Base-by-base conservation (phyloP, 2,797 vertebrate species). In the Rhyacichthys aspro region DNA sequence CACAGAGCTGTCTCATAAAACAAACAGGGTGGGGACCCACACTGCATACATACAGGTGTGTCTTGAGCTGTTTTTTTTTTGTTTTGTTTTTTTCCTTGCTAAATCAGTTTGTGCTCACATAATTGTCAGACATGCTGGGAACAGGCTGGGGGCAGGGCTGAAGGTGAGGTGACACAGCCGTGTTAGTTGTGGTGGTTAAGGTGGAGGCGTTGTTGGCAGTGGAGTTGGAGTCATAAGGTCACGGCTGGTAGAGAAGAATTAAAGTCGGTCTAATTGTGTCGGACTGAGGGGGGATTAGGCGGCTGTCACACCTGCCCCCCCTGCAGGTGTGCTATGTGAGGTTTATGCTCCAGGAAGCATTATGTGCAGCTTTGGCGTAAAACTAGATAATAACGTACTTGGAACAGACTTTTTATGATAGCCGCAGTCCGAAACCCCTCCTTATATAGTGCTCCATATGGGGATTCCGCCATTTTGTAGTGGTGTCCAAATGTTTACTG, bases 41-140 rank as follows among this genome's bases (percentile, higher is more conserved):
- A 9, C 41, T 46, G 42, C 43, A n/a, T 42, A 32, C 15, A 64
- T 1, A 67, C 71, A 68, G 83, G 82, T 67, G 65, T 79, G 75
- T 7, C 64, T 37, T 72, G 8, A 3, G 8, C 56, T 77, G 41
- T 65, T 72, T 61, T 47, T 45, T 12, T 28, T 63, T 50, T 28
- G 4, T 28, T 2, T 28, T 28, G 23, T 28, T 28, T 2, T 28
- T 28, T 28, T 28, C 7, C 14, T 66, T 52, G 34, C 34, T 37
- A 52, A 52, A 52, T 52, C 34, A 52, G 28, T 48, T n/a, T 8
- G 49, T 18, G 17, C 10, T 28, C 50, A 55, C 17, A 58, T 17
- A 37, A 17, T 52, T 43, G 19, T 43, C 55, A 32, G 23, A 17
- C 33, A 12, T 11, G 17, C 28, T 0, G 12, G 11, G 12, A 9